Evolutionary conservation across 2,888 invertebrate species (phyloP).

Genomic region (Catocala sponsa): DNA sequence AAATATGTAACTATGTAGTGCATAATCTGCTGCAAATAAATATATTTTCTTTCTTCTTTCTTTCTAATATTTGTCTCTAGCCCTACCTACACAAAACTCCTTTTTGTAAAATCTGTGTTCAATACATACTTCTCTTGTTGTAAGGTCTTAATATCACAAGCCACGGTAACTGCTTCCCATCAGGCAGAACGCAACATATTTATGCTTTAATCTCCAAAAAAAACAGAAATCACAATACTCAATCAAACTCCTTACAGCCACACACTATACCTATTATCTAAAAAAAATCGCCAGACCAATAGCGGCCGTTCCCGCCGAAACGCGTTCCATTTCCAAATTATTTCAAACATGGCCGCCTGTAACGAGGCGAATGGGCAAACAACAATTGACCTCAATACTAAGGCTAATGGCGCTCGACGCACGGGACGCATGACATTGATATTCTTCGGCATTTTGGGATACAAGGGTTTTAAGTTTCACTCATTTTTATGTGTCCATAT

Average conservation of each 20-base stretch:
- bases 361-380: slow-evolving; percentile 61
- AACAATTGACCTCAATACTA: slow-evolving; percentile 66
- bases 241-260: background rate
- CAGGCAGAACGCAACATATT: too few species aligned
- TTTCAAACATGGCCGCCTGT: slow-evolving; percentile 54
- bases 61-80: too few species aligned
- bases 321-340: slow-evolving; percentile 59
- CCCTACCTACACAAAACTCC: too few species aligned
- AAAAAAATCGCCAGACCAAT: slow-evolving; percentile 44
- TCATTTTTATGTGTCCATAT: slow-evolving; percentile 7
- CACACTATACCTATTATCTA: slow-evolving; percentile 6
- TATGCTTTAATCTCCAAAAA: too few species aligned
- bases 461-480: slow-evolving; percentile 19
- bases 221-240: too few species aligned
- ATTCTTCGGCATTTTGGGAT: slow-evolving; percentile 35
- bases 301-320: slow-evolving; percentile 44
- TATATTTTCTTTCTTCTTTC: too few species aligned
- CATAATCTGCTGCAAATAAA: too few species aligned
- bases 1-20: too few species aligned
- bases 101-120: too few species aligned
- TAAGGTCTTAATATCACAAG: too few species aligned
- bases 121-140: too few species aligned
- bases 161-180: too few species aligned
- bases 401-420: slow-evolving; percentile 46
- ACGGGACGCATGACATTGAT: slow-evolving; percentile 45